phyloP scores from a whole-genome alignment of 2,797 vertebrate genomes.

The Aldrovandia affinis region DNA sequence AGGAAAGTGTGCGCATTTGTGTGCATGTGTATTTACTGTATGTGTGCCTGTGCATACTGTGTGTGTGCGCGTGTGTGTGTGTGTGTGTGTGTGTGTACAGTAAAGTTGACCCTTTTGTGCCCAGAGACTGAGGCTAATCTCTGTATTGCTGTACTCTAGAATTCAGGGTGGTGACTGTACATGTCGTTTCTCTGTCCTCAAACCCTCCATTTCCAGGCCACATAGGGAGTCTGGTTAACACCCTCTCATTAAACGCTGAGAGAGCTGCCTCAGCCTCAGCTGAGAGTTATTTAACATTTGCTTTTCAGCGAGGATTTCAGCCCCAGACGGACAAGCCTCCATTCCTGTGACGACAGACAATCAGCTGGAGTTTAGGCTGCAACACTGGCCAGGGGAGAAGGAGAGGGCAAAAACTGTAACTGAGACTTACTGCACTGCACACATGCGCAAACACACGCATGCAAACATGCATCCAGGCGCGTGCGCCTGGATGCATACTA shows the following conservation, averaged over 20 bases:
- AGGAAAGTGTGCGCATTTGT: neutral
- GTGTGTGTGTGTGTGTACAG: conserved; percentile 17
- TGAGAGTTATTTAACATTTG: neutral
- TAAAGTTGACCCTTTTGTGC: neutral
- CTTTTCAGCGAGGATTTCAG: neutral
- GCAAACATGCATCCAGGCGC: neutral
- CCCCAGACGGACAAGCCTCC: neutral
- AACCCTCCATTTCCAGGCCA: neutral
- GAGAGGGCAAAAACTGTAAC: neutral
- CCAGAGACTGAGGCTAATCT: neutral
- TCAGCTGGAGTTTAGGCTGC: neutral
- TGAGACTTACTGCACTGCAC: neutral
- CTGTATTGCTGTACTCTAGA: neutral
- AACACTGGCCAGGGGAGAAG: neutral
- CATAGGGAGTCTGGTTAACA: neutral
- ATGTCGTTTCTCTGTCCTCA: conserved; percentile 5
- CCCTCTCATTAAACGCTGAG: neutral
- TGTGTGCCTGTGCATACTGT: neutral
- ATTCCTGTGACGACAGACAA: neutral
- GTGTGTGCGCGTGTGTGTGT: conserved; percentile 1
- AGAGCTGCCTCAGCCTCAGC: too few relatives aligned
- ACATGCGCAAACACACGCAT: neutral
- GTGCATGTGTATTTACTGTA: neutral
- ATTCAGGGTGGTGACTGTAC: neutral
- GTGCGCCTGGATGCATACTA: neutral